Percentiles rank a stretch among this genome's conserved stretches.
Conservation (phyloP, 2,113 vertebrate genomes). For the Entomyzon cyanotis region DNA sequence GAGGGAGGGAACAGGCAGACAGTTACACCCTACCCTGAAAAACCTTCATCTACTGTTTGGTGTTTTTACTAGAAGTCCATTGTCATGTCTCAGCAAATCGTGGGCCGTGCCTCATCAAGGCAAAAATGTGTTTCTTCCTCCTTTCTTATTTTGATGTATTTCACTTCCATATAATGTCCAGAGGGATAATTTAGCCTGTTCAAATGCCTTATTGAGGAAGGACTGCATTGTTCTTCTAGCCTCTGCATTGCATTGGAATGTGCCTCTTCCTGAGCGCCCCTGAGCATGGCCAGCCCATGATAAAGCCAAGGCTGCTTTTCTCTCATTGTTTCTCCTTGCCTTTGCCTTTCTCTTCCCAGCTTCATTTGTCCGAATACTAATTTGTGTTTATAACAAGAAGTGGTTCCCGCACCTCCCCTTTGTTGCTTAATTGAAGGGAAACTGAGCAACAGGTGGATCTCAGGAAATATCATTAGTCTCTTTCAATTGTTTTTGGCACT, state of each 20-base stretch:
- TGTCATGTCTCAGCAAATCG: not conserved
- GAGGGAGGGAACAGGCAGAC: not conserved
- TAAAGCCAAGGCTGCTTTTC: slow-evolving; percentile 39
- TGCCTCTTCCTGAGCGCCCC: slow-evolving; percentile 30
- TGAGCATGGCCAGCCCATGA: not conserved
- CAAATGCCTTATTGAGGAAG: slow-evolving; percentile 61
- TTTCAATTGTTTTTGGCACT: slow-evolving; percentile 46
- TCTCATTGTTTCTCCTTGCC: slow-evolving; percentile 21
- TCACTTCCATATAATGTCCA: slow-evolving; percentile 63
- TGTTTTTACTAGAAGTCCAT: slow-evolving; percentile 24
- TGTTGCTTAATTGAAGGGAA: slow-evolving; percentile 56
- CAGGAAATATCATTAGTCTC: slow-evolving; percentile 54
- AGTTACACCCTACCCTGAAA: not conserved
- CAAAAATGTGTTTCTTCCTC: slow-evolving; percentile 63
- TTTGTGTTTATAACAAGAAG: slow-evolving; percentile 59
- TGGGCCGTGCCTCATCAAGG: slow-evolving; percentile 35
- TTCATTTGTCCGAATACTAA: slow-evolving; percentile 13
- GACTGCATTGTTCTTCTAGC: slow-evolving; percentile 51
- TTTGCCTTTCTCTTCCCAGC: not conserved
- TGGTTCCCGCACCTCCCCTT: slow-evolving; percentile 27
- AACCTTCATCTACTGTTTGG: not conserved
- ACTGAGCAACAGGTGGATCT: slow-evolving; percentile 62
- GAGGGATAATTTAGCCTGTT: slow-evolving; percentile 60
- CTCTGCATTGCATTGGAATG: not conserved
- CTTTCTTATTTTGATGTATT: slow-evolving; percentile 65